Evolutionary conservation across 92 coral and sea anemone species (phyloP).

Genomic region (Palythoa caribaeorum): DNA sequence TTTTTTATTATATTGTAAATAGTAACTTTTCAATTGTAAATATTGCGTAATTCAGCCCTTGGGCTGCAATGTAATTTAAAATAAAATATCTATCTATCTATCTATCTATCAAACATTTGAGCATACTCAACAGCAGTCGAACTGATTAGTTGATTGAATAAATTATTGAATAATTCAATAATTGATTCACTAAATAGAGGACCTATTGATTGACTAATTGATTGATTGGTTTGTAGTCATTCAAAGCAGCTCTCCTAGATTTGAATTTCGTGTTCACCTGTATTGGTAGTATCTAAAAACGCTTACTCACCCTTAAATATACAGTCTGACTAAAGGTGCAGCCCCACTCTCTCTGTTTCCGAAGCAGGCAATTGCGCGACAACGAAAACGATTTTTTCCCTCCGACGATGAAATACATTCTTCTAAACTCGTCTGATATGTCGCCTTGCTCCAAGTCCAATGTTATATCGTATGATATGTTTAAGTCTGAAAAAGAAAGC

Average conservation of each 20-base stretch:
- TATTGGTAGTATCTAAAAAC: background rate
- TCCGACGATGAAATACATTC: slow-evolving; percentile 29
- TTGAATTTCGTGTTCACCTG: background rate
- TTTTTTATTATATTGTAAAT: too few relatives aligned
- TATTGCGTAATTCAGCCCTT: too few relatives aligned
- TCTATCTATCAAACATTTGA: too few relatives aligned
- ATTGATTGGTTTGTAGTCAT: background rate
- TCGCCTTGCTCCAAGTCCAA: slow-evolving; percentile 46
- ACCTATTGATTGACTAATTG: background rate
- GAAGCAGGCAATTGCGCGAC: slow-evolving; percentile 22
- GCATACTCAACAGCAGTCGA: too few relatives aligned
- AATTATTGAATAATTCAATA: too few relatives aligned
- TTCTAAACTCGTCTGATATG: slow-evolving; percentile 41
- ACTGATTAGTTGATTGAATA: too few relatives aligned
- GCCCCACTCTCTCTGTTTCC: slow-evolving; percentile 37
- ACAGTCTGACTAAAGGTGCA: slow-evolving; percentile 17
- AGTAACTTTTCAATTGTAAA: too few relatives aligned
- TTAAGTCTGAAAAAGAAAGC: slow-evolving; percentile 12
- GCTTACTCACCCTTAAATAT: slow-evolving; percentile 18
- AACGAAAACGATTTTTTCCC: slow-evolving; percentile 19
- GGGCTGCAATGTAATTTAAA: too few relatives aligned
- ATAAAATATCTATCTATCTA: too few relatives aligned
- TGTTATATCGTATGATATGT: slow-evolving; percentile 27
- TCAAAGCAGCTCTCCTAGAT: background rate
- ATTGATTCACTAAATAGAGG: background rate